Conservation (phyloP, 2,113 vertebrate genomes). For the Thalassoma bifasciatum region DNA sequence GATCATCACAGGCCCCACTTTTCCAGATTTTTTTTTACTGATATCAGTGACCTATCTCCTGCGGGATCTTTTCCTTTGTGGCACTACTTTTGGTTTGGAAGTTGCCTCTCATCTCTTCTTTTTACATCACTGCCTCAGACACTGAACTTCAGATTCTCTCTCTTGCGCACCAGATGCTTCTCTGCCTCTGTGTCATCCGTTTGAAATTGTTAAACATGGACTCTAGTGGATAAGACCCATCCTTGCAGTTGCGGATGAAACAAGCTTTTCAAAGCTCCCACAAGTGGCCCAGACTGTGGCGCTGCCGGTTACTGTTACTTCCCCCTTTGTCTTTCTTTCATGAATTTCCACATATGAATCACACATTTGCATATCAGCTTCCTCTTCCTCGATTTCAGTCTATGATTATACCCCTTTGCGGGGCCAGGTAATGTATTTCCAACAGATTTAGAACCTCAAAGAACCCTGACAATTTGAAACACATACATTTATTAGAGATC, state of each 20-base stretch:
- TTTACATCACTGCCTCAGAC: slow-evolving; percentile 23
- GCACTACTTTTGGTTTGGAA: not conserved
- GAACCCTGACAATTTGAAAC: slow-evolving; percentile 9
- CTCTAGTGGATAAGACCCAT: slow-evolving; percentile 15
- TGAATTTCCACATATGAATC: slow-evolving; percentile 12
- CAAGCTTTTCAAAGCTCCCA: not conserved
- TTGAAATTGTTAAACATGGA: slow-evolving; percentile 25
- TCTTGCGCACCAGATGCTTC: slow-evolving; percentile 19
- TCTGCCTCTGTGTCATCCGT: slow-evolving; percentile 12
- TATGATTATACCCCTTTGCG: slow-evolving; percentile 8
- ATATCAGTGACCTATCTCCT: slow-evolving; percentile 17
- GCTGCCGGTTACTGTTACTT: not conserved
- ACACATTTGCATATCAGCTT: slow-evolving; percentile 32
- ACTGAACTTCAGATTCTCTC: slow-evolving; percentile 25
- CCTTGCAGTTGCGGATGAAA: slow-evolving; percentile 7
- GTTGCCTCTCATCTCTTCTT: slow-evolving; percentile 33
- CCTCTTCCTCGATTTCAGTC: not conserved
- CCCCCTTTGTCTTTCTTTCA: not conserved
- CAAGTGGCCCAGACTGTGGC: not conserved
- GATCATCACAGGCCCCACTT: not conserved
- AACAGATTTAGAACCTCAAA: slow-evolving; percentile 17
- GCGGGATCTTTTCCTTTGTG: slow-evolving; percentile 29
- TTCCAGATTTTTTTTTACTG: slow-evolving; percentile 31
- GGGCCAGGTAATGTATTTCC: slow-evolving; percentile 13
- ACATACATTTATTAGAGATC: slow-evolving; percentile 4